These are phyloP conservation scores for Myopa tessellatipennis DNA, from an alignment of 2,888 invertebrate species.

Conservation along the genomic window DNA sequence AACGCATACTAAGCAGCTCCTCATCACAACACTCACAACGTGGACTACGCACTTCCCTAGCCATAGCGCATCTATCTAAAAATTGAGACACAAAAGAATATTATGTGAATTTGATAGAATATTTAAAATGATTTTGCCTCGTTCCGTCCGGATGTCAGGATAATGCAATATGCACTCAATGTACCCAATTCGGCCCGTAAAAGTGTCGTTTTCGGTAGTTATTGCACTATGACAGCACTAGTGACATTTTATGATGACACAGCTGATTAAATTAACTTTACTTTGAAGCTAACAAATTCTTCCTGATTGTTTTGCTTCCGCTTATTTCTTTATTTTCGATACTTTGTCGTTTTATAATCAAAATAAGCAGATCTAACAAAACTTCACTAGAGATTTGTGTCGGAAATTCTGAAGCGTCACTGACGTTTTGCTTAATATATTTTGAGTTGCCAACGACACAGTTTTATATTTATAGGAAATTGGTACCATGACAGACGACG, in stretches of 20 bases:
- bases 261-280: no score
- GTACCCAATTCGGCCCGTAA: not conserved
- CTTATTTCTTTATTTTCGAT: not conserved
- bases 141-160: not conserved
- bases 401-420: conserved; percentile 23
- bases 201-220: not conserved
- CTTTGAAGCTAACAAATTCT: no score
- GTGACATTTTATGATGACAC: no score
- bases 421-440: conserved; percentile 1
- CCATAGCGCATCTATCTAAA: conserved; percentile 28
- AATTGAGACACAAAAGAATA: not conserved
- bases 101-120: not conserved
- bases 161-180: not conserved
- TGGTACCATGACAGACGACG: not conserved
- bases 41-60: conserved; percentile 22
- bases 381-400: not conserved
- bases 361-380: not conserved
- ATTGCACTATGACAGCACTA: no score
- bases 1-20: conserved; percentile 39
- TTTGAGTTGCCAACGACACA: conserved; percentile 32
- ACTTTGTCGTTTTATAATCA: conserved; percentile 5
- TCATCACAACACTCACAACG: conserved; percentile 44
- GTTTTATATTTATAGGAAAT: not conserved
- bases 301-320: not conserved
- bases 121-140: not conserved